Base-by-base conservation (phyloP, 2,113 vertebrate genomes). In the Pelusios castaneus region DNA sequence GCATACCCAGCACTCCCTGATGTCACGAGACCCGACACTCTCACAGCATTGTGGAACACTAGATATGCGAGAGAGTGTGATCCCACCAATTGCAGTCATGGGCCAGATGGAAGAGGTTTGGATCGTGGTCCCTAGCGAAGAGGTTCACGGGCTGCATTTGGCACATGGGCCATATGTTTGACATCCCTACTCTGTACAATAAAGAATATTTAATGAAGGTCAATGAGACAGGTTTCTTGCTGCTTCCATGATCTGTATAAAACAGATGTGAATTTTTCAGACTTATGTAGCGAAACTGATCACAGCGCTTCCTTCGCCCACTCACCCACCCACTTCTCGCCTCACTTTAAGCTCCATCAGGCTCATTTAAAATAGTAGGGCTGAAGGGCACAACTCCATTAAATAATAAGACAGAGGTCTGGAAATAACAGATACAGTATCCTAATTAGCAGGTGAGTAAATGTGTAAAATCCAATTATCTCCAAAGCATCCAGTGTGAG, bases 301-400 rank as follows among this genome's bases (percentile, higher is more conserved):
- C 89, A 11, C 45, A 80, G 82, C 73, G 88, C 43, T 70, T 84
- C 41, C 88, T 90, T 91, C 29, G 54, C 38, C 29, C 87, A 89
- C 84, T 91, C 34, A 67, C 38, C 29, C 88, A 88, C 82, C 91
- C 79, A 80, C 88, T 82, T 51, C 63, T 93, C 90, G 86, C 84
- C 78, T 82, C 85, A 70, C 78, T 94, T 81, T 84, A 85, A 88
- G 77, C 75, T 93, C 45, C 0, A 11, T 73, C 94, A 56, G 67
- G 78, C 93, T 95, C 51, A 94, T 92, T 90, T 84, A 82, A 92
- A 75, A 24, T 51, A 60, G 47, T 82, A 41, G 49, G 27, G 49
- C 93, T 90, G 86, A 91, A 94, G 87, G 84, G 76, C 89, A 84
- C 87, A 91, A 55, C 76, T 86, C 49, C 47, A 34, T 93, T 84